Evolutionary conservation across 2,113 vertebrate genomes (phyloP).

Genomic region (Rhombomys opimus): DNA sequence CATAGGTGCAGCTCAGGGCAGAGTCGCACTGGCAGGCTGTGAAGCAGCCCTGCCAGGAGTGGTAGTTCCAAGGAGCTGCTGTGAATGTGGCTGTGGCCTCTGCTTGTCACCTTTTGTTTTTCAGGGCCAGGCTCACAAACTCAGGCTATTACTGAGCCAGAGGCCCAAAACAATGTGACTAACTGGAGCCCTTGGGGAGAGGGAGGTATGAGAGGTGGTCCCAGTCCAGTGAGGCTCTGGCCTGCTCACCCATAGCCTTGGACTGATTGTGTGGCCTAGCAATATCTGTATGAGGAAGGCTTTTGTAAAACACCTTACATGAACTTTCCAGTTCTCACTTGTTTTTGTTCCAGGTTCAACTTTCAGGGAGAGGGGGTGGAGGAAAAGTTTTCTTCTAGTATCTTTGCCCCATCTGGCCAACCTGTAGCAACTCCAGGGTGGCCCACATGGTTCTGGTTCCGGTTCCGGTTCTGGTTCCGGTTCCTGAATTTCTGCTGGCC

Average conservation of each 20-base stretch:
- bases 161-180: neutral
- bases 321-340: neutral
- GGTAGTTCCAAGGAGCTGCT: neutral
- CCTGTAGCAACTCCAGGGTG: neutral
- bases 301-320: neutral
- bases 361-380: neutral
- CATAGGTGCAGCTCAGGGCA: neutral
- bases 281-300: neutral
- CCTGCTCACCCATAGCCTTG: neutral
- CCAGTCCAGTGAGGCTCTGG: neutral
- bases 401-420: neutral
- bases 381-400: too few species aligned
- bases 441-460: neutral
- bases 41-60: rapidly evolving
- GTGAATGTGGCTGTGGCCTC: neutral
- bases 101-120: neutral
- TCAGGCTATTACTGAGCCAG: neutral
- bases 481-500: neutral
- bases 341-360: neutral
- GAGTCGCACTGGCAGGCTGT: rapidly evolving
- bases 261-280: neutral
- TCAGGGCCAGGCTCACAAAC: neutral
- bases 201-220: neutral
- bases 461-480: neutral
- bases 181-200: neutral